These are phyloP conservation scores for Pelvicachromis taeniatus DNA, from an alignment of 2,113 vertebrate species.

Conservation along the genomic window DNA sequence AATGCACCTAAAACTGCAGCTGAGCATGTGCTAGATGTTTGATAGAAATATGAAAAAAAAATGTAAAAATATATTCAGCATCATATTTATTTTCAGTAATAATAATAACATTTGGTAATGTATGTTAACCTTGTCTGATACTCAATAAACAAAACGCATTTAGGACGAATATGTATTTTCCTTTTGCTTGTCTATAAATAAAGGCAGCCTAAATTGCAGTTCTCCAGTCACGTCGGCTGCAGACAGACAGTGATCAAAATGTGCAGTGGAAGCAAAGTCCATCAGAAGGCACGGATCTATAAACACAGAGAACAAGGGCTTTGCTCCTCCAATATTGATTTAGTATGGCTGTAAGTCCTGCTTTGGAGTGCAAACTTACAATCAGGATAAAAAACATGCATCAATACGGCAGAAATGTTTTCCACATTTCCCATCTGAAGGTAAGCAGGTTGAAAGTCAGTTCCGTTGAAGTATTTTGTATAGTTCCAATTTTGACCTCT, in stretches of 20 bases:
- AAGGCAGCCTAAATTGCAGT: slow-evolving; percentile 15
- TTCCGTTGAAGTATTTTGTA: not conserved
- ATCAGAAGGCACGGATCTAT: slow-evolving; percentile 59
- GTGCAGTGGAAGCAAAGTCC: slow-evolving; percentile 63
- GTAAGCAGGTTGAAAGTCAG: slow-evolving; percentile 22
- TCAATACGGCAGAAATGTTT: slow-evolving; percentile 50
- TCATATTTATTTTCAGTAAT: not conserved
- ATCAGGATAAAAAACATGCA: slow-evolving; percentile 47
- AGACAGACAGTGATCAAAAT: slow-evolving; percentile 62
- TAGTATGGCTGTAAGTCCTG: slow-evolving; percentile 55
- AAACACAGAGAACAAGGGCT: slow-evolving; percentile 61
- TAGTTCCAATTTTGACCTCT: not conserved
- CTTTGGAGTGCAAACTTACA: slow-evolving; percentile 61
- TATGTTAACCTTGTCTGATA: not conserved
- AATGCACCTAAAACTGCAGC: not conserved
- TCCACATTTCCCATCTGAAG: slow-evolving; percentile 37
- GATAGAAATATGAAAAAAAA: not conserved
- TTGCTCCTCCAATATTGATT: slow-evolving; percentile 69
- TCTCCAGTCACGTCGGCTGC: slow-evolving; percentile 47
- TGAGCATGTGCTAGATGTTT: not conserved
- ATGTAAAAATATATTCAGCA: not conserved
- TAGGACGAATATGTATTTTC: not conserved
- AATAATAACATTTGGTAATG: not conserved
- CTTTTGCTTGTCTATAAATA: slow-evolving; percentile 8
- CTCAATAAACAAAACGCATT: not conserved